These are phyloP conservation scores for Lordiphosa stackelbergi DNA, from an alignment of 1,140 invertebrate species.

Conservation along the genomic window DNA sequence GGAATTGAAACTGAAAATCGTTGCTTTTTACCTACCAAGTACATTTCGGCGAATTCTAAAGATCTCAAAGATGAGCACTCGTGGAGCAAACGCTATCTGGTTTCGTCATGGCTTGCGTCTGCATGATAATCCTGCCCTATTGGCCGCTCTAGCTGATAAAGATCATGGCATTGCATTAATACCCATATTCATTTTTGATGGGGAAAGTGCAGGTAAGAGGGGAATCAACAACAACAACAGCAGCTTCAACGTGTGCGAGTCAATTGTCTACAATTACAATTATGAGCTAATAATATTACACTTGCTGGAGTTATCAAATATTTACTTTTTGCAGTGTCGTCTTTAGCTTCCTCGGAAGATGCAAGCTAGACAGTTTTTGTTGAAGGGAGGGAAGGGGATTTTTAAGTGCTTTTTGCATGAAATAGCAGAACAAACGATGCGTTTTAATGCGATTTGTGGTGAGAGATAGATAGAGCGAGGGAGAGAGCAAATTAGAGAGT, in stretches of 20 bases:
- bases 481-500: neutral
- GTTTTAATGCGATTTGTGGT: constrained; percentile 48
- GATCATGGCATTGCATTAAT: constrained; percentile 78
- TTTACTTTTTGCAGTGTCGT: constrained; percentile 4
- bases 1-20: constrained; percentile 10
- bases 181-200: constrained; percentile 86
- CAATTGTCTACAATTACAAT: constrained; percentile 25
- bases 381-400: constrained; percentile 6
- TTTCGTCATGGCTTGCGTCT: constrained; percentile 85
- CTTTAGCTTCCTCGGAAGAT: constrained; percentile 8
- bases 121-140: constrained; percentile 86
- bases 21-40: neutral
- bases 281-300: constrained; percentile 42
- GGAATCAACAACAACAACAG: neutral
- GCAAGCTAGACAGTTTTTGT: constrained; percentile 22
- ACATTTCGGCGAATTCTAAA: neutral
- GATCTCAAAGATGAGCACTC: constrained; percentile 24
- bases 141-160: constrained; percentile 79
- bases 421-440: constrained; percentile 44
- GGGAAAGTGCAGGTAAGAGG: constrained; percentile 82
- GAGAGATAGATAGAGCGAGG: constrained; percentile 12
- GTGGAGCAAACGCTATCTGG: constrained; percentile 78
- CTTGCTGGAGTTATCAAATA: constrained; percentile 37
- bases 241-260: neutral
- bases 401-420: constrained; percentile 29